phyloP scores from a whole-genome alignment of 64 coral and sea anemone genomes.

The Actinia tenebrosa region DNA sequence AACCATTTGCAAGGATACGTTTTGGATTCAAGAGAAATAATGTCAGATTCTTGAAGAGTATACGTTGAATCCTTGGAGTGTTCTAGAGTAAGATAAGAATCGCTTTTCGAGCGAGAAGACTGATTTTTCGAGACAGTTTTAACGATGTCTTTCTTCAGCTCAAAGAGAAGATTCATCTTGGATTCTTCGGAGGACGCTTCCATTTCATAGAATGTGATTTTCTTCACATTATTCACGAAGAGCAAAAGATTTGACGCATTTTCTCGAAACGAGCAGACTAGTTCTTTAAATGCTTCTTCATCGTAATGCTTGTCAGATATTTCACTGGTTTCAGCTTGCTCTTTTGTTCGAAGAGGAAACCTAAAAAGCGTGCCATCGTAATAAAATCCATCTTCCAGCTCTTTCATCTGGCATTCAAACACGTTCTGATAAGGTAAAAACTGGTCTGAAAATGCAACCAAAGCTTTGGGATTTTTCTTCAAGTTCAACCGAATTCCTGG shows the following conservation, averaged over 20 bases:
- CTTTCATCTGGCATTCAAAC: conserved; percentile 65
- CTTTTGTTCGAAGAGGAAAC: conserved; percentile 83
- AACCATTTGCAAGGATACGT: conserved; percentile 18
- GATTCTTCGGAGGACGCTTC: conserved; percentile 28
- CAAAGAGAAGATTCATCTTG: conserved; percentile 31
- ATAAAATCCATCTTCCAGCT: conserved; percentile 33
- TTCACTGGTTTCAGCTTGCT: conserved; percentile 78
- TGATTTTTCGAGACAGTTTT: conserved; percentile 32
- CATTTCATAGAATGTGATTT: conserved; percentile 67
- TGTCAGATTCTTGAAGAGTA: conserved; percentile 5
- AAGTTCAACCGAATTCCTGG: conserved; percentile 87
- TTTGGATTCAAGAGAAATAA: conserved; percentile 40
- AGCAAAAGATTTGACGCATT: conserved; percentile 65
- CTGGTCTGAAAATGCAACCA: conserved; percentile 77
- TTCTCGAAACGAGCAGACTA: conserved; percentile 55
- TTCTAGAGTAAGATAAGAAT: background rate
- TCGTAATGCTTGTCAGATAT: conserved; percentile 80
- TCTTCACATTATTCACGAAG: conserved; percentile 63
- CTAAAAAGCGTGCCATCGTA: conserved; percentile 93
- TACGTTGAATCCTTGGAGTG: background rate
- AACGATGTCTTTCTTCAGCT: conserved; percentile 40
- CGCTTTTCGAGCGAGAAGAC: background rate
- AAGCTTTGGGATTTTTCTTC: conserved; percentile 60
- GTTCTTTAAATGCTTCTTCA: conserved; percentile 26
- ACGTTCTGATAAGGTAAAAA: conserved; percentile 83